A percentile compares a stretch with the other conserved stretches of the same genome.
Evolutionary conservation across 2,113 vertebrate species (phyloP).

Genomic region (Trematocara macrostoma): DNA sequence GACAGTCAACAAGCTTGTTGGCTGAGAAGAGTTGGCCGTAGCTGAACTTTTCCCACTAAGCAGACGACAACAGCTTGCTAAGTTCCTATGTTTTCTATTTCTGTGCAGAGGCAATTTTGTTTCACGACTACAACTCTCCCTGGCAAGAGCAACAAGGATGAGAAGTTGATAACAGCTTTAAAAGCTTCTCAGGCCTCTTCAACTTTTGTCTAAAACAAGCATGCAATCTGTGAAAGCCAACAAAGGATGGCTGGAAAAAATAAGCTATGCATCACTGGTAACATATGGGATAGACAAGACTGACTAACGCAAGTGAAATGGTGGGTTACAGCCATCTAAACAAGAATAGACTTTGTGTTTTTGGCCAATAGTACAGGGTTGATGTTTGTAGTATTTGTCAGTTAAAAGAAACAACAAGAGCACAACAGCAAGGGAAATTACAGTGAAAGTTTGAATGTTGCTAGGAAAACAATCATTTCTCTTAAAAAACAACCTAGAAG

Average conservation of each 20-base stretch:
- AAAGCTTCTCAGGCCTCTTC: not conserved
- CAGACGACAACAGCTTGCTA: not conserved
- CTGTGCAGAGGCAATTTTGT: not conserved
- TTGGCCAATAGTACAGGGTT: not conserved
- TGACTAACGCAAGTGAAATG: not conserved
- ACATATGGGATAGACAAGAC: not conserved
- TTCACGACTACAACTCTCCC: not conserved
- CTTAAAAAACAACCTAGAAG: not conserved
- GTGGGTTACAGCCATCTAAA: not conserved
- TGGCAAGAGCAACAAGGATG: not conserved
- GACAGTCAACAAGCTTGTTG: constrained; percentile 38
- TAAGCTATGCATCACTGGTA: not conserved
- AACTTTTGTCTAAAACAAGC: not conserved
- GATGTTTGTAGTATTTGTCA: not conserved
- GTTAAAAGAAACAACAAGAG: not conserved
- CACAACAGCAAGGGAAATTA: not conserved
- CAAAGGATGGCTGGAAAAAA: not conserved
- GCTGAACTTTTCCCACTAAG: constrained; percentile 20
- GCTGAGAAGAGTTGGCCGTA: constrained; percentile 7
- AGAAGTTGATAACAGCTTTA: not conserved
- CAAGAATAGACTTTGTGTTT: not conserved
- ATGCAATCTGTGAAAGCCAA: not conserved
- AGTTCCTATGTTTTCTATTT: not conserved
- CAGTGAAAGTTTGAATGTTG: not conserved
- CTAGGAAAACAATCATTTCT: not conserved